Percentiles rank a stretch among this genome's conserved stretches.
phyloP scores from a whole-genome alignment of 2,888 invertebrate genomes.

The Rhagophthalmus giganteus region DNA sequence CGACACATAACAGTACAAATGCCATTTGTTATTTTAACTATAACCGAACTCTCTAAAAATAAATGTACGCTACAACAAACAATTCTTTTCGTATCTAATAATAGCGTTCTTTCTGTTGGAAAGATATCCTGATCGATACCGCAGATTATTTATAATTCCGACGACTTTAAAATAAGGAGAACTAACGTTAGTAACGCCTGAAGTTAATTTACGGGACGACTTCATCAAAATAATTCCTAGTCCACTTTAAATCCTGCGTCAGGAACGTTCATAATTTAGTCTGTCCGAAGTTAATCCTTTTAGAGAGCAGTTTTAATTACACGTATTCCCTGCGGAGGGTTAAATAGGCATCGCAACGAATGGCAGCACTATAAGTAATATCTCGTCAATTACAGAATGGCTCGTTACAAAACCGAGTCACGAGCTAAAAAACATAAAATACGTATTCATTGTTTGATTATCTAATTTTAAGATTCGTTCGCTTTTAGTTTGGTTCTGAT shows the following conservation, averaged over 20 bases:
- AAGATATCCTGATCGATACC: too few species aligned
- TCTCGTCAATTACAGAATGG: constrained; percentile 19
- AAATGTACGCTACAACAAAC: too few species aligned
- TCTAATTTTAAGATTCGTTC: too few species aligned
- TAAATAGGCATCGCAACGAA: constrained; percentile 46
- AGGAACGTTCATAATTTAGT: constrained; percentile 48
- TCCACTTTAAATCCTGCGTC: constrained; percentile 46
- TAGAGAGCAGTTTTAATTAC: constrained; percentile 54
- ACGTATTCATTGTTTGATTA: too few species aligned
- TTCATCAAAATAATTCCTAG: constrained; percentile 45
- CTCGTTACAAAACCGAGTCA: constrained; percentile 7
- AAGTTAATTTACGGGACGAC: constrained; percentile 41
- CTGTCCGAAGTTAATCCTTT: constrained; percentile 51
- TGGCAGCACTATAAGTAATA: constrained; percentile 31
- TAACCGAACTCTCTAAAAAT: constrained; percentile 19
- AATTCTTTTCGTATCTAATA: too few species aligned
- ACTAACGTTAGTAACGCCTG: constrained; percentile 25
- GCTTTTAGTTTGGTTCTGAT: too few species aligned
- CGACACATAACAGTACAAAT: constrained; percentile 24
- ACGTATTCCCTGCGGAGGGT: constrained; percentile 48
- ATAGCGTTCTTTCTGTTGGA: too few species aligned
- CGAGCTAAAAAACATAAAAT: too few species aligned
- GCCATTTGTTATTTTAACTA: constrained; percentile 29
- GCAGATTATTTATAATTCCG: neutral
- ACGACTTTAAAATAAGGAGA: constrained; percentile 13